Percentiles rank a stretch among this genome's conserved stretches.
phyloP scores from a whole-genome alignment of 1,140 invertebrate species.

The Oedothorax gibbosus region DNA sequence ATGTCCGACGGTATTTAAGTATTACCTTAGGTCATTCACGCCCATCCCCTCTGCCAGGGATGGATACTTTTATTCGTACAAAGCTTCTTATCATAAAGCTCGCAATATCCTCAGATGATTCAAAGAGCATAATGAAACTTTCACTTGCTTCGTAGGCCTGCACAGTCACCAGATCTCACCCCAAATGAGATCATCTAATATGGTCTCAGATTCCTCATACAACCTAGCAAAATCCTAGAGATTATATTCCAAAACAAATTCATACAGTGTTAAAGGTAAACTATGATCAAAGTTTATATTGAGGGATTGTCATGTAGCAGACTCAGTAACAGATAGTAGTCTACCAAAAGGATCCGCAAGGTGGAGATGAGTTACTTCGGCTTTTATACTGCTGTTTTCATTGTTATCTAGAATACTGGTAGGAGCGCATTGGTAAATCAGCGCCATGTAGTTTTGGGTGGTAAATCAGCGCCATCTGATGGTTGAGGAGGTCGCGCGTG shows the following conservation, averaged over 20 bases:
- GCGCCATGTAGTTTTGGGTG: too few relatives aligned
- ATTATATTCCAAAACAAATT: background rate
- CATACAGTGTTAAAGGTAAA: background rate
- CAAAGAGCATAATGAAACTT: background rate
- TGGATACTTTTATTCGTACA: background rate
- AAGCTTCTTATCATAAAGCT: background rate
- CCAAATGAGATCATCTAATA: background rate
- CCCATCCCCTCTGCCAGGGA: background rate
- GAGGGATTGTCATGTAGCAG: background rate
- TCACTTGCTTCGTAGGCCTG: background rate
- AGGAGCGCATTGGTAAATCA: too few relatives aligned
- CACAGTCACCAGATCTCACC: background rate
- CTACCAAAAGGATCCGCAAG: too few relatives aligned
- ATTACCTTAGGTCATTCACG: background rate
- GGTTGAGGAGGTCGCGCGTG: too few relatives aligned
- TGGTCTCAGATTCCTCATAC: background rate
- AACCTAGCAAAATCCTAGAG: background rate
- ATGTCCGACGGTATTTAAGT: background rate
- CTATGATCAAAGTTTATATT: background rate
- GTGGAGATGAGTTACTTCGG: too few relatives aligned
- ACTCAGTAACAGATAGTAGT: too few relatives aligned
- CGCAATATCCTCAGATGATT: background rate
- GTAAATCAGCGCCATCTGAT: too few relatives aligned
- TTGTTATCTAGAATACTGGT: too few relatives aligned
- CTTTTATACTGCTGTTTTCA: too few relatives aligned